Evolutionary conservation across 2,113 vertebrate species (phyloP).

Genomic region (Psilopsiagon aymara): DNA sequence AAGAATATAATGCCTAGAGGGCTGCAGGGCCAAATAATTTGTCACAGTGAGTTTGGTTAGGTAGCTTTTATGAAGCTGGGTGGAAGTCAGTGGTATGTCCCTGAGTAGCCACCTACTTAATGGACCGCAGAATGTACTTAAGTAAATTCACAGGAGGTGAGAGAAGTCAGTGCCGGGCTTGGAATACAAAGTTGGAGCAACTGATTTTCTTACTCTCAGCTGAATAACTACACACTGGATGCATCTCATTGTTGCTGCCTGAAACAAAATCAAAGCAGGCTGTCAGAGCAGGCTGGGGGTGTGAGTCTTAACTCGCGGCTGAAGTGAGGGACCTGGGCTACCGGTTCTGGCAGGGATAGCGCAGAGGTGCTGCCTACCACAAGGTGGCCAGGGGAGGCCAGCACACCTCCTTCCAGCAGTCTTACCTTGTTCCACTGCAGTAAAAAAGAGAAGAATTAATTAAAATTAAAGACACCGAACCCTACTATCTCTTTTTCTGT

Average conservation of each 20-base stretch:
- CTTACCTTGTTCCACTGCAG: neutral
- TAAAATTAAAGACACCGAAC: neutral
- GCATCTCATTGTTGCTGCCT: neutral
- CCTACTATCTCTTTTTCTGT: neutral
- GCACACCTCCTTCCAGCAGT: neutral
- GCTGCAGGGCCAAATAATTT: neutral
- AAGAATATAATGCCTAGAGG: neutral
- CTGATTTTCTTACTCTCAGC: neutral
- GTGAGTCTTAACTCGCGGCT: neutral
- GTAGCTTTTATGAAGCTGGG: neutral
- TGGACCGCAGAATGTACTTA: neutral
- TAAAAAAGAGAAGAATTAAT: neutral
- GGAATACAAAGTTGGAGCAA: neutral
- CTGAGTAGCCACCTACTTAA: neutral
- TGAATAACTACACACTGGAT: neutral
- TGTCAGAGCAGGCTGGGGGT: neutral
- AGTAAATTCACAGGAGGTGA: neutral
- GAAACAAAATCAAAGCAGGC: neutral
- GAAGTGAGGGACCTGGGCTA: neutral
- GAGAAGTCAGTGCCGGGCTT: neutral
- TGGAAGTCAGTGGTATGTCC: neutral
- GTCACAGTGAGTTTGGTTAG: constrained; percentile 1
- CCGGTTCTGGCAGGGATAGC: neutral
- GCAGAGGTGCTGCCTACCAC: neutral
- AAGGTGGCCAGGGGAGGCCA: constrained; percentile 26